Evolutionary conservation across 1,140 invertebrate genomes (phyloP), one percentile per base, ranked within the genome.

Genomic region (Drosophila auraria): DNA sequence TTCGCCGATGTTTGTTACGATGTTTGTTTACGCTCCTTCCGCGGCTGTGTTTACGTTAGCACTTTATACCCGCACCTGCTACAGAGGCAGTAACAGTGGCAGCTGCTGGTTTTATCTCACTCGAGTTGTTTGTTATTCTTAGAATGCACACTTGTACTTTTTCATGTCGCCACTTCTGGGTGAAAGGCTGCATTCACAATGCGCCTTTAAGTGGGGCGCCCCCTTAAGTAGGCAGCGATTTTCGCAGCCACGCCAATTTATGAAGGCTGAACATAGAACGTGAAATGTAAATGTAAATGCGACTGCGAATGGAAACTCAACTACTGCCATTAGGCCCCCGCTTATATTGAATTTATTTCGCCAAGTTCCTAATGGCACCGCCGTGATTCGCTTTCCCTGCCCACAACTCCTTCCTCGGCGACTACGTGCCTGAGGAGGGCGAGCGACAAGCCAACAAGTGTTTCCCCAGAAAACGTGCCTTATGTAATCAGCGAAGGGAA

Each of bases 311-410:
- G 58, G 40, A n/a, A 63, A 63, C 71, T 63, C 59, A 75, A 64
- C 69, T 74, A 61, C 68, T 73, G 71, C 68, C 68, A 73, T 73
- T 73, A 72, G 68, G 47, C 30, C 27, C 59, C 23, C 49, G 68
- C 69, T 69, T 78, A 69, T 70, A 75, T 82, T 87, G 65, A 82
- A 86, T 87, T 86, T 84, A 79, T 87, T 86, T 78, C 47, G 51
- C 59, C 57, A 71, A 75, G 60, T 49, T 70, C 60, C 68, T 86
- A 84, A 87, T 86, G 61, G 79, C 61, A 33, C 69, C 63, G 66
- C 82, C 65, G 64, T 86, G 82, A 84, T 86, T 86, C 73, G 53
- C 50, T 71, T 45, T 45, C 54, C 73, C 8, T 17, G 45, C 40
- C 75, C 71, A 3, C 17, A 27, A n/a, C 27, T 38, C 7, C 38